phyloP scores from a whole-genome alignment of 1,140 invertebrate species.

The Thaumatotibia leucotreta region DNA sequence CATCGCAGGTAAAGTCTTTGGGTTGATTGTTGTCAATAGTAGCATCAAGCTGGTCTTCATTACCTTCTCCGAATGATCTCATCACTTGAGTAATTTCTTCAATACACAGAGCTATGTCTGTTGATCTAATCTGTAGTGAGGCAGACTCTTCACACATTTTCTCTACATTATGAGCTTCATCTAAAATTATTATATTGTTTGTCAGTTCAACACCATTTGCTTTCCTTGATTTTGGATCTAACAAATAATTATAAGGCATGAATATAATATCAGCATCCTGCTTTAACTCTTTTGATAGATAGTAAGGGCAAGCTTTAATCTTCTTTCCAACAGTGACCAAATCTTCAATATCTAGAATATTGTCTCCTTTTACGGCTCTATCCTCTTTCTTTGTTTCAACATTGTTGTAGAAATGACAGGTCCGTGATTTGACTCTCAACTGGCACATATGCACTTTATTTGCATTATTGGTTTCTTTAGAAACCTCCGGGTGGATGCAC shows the following conservation, averaged over 20 bases:
- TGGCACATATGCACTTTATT: conserved; percentile 92
- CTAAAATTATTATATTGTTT: conserved; percentile 91
- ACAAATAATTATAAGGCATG: conserved; percentile 98
- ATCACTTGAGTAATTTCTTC: conserved; percentile 87
- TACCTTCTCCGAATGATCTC: conserved; percentile 75
- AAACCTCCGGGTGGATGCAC: conserved; percentile 97
- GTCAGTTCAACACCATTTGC: conserved; percentile 83
- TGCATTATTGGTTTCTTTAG: conserved; percentile 85
- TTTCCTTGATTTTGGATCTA: conserved; percentile 93
- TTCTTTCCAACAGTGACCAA: conserved; percentile 90
- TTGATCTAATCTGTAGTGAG: conserved; percentile 90
- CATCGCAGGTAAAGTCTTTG: conserved; percentile 88
- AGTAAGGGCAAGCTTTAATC: conserved; percentile 97
- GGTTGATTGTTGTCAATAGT: conserved; percentile 66
- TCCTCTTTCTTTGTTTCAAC: conserved; percentile 86
- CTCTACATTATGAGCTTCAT: conserved; percentile 99
- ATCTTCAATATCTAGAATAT: conserved; percentile 97
- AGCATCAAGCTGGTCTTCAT: conserved; percentile 63
- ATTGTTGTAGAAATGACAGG: conserved; percentile 89
- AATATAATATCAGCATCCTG: conserved; percentile 95
- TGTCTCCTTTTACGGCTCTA: conserved; percentile 80
- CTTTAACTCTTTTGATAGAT: conserved; percentile 90
- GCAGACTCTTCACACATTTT: conserved; percentile 97
- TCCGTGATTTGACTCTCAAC: conserved; percentile 84
- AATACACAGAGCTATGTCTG: conserved; percentile 90